These are phyloP conservation scores for Tinea trinotella DNA, from an alignment of 2,888 invertebrate species.

Conservation along the genomic window DNA sequence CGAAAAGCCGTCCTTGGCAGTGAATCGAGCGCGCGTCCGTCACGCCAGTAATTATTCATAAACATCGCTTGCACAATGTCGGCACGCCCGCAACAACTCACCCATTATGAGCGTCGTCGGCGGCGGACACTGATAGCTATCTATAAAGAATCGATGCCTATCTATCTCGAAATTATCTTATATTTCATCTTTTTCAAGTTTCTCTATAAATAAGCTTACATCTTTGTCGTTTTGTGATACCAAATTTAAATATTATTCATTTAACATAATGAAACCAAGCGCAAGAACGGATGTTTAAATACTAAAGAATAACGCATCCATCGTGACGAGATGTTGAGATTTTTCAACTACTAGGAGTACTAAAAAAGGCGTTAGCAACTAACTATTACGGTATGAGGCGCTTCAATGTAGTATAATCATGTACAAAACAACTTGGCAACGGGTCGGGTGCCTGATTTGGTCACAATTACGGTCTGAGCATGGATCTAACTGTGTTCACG, in stretches of 20 bases:
- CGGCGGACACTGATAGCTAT: slow-evolving; percentile 6
- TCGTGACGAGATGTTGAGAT: not conserved
- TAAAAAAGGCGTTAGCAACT: slow-evolving; percentile 41
- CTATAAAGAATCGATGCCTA: not conserved
- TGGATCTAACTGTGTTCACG: slow-evolving; percentile 26
- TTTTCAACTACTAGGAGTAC: not conserved
- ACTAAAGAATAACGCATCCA: not conserved
- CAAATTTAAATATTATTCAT: not conserved
- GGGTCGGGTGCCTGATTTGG: slow-evolving; percentile 34
- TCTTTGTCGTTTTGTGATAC: not conserved
- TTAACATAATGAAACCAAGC: too few species aligned
- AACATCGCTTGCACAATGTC: slow-evolving; percentile 40
- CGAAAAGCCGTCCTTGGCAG: slow-evolving; percentile 58
- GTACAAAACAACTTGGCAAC: slow-evolving; percentile 23
- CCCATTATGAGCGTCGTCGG: slow-evolving; percentile 10
- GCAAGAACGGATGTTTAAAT: not conserved
- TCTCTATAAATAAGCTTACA: not conserved
- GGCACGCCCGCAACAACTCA: slow-evolving; percentile 25
- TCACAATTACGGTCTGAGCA: slow-evolving; percentile 31
- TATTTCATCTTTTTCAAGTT: not conserved
- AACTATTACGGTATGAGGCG: slow-evolving; percentile 28
- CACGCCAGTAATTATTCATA: slow-evolving; percentile 48
- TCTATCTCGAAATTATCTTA: not conserved
- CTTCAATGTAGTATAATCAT: slow-evolving; percentile 31
- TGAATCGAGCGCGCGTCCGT: slow-evolving; percentile 46